These are phyloP conservation scores for Heliconius ethilla DNA, from an alignment of 2,888 invertebrate species.

Conservation along the genomic window DNA sequence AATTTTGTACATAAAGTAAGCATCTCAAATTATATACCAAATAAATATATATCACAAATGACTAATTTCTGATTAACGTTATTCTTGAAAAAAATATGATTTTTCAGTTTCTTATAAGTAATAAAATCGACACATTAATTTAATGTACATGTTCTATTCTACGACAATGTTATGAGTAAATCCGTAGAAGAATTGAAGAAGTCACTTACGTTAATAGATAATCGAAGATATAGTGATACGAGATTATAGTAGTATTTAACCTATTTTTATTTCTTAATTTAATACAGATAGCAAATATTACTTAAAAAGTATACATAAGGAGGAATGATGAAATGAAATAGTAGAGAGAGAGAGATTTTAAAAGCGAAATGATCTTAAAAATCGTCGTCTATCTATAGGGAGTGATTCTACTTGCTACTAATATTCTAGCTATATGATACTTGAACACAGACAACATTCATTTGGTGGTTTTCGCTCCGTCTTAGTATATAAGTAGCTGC, in stretches of 20 bases:
- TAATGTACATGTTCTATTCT: constrained; percentile 80
- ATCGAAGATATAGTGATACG: constrained; percentile 28
- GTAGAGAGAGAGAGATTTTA: background rate
- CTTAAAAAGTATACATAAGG: background rate
- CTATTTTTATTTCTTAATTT: constrained; percentile 24
- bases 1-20: background rate
- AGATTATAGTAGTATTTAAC: constrained; percentile 30
- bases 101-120: constrained; percentile 62
- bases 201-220: constrained; percentile 33
- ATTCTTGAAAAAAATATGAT: background rate
- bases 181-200: constrained; percentile 46
- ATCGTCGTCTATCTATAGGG: background rate
- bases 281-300: constrained; percentile 20
- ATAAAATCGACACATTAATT: constrained; percentile 74
- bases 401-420: constrained; percentile 26
- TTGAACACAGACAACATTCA: constrained; percentile 75
- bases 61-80: background rate
- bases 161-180: constrained; percentile 63
- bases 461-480: constrained; percentile 69
- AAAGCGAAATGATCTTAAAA: background rate
- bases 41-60: background rate
- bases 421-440: constrained; percentile 48
- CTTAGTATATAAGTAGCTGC: background rate
- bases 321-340: background rate
- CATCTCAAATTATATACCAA: background rate